A percentile compares a stretch with the other conserved stretches of the same genome.
These are phyloP conservation scores for Marronus borbonicus DNA, from an alignment of 2,888 invertebrate genomes.

Conservation along the genomic window DNA sequence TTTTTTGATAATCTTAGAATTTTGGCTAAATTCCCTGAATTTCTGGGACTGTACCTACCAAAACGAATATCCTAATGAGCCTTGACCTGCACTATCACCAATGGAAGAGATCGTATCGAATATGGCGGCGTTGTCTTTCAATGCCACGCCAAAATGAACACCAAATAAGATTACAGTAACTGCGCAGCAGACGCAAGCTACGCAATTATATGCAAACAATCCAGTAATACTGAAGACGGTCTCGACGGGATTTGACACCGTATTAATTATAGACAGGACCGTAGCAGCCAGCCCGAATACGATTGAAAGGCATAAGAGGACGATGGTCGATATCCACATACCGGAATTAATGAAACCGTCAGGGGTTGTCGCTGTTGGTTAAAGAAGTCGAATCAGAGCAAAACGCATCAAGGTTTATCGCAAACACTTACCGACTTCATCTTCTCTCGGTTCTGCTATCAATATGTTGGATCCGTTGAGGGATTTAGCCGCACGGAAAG, in stretches of 20 bases:
- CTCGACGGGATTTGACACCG: slow-evolving; percentile 75
- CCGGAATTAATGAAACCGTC: slow-evolving; percentile 67
- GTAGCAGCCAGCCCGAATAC: slow-evolving; percentile 71
- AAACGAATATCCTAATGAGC: slow-evolving; percentile 70
- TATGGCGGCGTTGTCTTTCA: slow-evolving; percentile 67
- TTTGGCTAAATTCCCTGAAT: neutral
- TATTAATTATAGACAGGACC: slow-evolving; percentile 74
- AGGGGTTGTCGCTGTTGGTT: neutral
- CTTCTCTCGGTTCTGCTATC: slow-evolving; percentile 44
- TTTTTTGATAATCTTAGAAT: no score
- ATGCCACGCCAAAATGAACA: slow-evolving; percentile 63
- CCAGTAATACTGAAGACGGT: slow-evolving; percentile 74
- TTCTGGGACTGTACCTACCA: slow-evolving; percentile 63
- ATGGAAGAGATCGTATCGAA: slow-evolving; percentile 66
- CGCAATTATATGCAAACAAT: slow-evolving; percentile 75
- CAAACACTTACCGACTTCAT: slow-evolving; percentile 5
- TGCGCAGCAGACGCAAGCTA: slow-evolving; percentile 67
- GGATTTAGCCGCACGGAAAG: neutral
- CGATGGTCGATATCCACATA: slow-evolving; percentile 74
- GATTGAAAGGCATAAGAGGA: slow-evolving; percentile 72
- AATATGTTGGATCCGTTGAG: slow-evolving; percentile 52
- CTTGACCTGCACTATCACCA: slow-evolving; percentile 63
- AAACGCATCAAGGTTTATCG: neutral
- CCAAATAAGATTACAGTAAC: slow-evolving; percentile 69
- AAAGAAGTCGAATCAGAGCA: neutral